Evolutionary conservation across 1,140 invertebrate species (phyloP), one percentile per base, ranked within the genome.

Genomic region (Rhopalosiphum padi): DNA sequence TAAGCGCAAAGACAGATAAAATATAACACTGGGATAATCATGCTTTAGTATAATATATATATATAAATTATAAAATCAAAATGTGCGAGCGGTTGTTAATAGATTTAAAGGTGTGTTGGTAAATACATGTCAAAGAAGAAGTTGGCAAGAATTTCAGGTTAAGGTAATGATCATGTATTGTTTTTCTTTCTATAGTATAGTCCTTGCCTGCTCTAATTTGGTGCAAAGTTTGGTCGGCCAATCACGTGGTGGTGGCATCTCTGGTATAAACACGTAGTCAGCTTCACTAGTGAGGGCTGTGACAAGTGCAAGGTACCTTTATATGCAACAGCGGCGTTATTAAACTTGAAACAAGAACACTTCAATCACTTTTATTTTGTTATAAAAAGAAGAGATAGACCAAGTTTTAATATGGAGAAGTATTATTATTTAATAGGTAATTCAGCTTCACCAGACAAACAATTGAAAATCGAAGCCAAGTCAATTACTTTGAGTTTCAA

Each of bases 231-330:
- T 97, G 95, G 97, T 96, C 95, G 97, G 97, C 98, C 98, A 99
- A 96, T 99, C 98, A 94, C 95, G 95, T 94, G 98, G 97, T 94
- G 99, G 99, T 94, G 99, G 99, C 95, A 96, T 96, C 96, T 99
- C 99, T 93, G 99, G 99, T 94, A 98, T 97, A 97, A 99, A 99
- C 94, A 99, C 98, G 97, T 97, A 99, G 96, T 99, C 98, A 94
- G 98, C 98, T 96, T 98, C 98, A 94, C 97, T 97, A 94, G 97
- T 97, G 95, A 98, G 96, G 94, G 98, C 98, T 94, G 98, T 97
- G 94, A 99, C 98, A 95, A 99, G 96, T 94, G 98, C 98, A 95
- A 99, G 96, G 96, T 98, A 98, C 96, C 98, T 98, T 96, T 94
- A 93, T 93, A 93, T 85, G 91, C 77, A 93, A 93, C 91, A 93